These are phyloP conservation scores for Choristoneura fumiferana DNA, from an alignment of 1,140 invertebrate species.

Conservation along the genomic window DNA sequence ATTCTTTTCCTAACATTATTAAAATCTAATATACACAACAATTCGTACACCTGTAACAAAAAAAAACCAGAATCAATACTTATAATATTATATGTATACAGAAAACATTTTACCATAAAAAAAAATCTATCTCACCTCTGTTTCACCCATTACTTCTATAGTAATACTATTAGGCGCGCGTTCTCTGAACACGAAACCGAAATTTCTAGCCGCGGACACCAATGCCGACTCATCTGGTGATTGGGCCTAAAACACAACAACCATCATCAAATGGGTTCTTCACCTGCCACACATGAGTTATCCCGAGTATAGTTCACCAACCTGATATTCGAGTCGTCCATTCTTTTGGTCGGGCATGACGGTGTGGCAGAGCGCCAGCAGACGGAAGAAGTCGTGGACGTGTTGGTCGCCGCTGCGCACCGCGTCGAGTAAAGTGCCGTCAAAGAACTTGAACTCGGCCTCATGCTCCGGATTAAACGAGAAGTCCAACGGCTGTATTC, in stretches of 20 bases:
- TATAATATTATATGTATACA: too few relatives aligned
- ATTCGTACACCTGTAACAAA: conserved; percentile 84
- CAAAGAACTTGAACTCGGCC: conserved; percentile 96
- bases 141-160: conserved; percentile 91
- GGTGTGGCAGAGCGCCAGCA: conserved; percentile 97
- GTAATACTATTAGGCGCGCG: conserved; percentile 96
- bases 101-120: too few relatives aligned
- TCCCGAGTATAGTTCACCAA: conserved; percentile 25
- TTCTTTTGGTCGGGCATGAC: conserved; percentile 97
- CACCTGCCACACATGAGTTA: neutral
- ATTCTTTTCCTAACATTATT: conserved; percentile 99
- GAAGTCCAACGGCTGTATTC: conserved; percentile 91
- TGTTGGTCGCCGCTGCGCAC: conserved; percentile 86
- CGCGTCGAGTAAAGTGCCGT: conserved; percentile 90
- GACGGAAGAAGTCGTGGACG: conserved; percentile 92
- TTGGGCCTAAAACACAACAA: conserved; percentile 87
- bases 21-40: conserved; percentile 98
- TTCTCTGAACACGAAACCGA: conserved; percentile 98
- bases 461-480: conserved; percentile 96
- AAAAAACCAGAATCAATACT: conserved; percentile 24
- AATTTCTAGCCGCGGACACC: conserved; percentile 98
- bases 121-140: conserved; percentile 85
- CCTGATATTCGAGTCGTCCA: conserved; percentile 85
- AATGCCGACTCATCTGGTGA: conserved; percentile 98
- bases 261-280: conserved; percentile 18